phyloP scores from a whole-genome alignment of 2,888 invertebrate species.

The Entomobrya proxima region DNA sequence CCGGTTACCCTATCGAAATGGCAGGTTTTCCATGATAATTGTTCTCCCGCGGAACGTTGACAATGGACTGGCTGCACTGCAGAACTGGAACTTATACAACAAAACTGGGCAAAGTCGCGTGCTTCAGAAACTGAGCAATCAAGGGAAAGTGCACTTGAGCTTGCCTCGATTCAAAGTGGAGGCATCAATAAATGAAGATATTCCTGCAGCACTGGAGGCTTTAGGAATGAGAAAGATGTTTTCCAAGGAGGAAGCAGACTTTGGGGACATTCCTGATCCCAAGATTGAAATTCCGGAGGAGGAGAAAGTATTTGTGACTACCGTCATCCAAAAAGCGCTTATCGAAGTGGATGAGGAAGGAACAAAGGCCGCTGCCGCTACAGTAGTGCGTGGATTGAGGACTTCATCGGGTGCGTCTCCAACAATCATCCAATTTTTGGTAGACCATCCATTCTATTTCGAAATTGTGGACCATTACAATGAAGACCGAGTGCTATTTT shows the following conservation, averaged over 20 bases:
- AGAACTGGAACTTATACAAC: neutral
- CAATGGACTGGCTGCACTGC: neutral
- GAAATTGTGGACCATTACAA: constrained; percentile 70
- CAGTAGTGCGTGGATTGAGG: neutral
- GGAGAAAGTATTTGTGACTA: neutral
- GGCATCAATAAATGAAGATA: neutral
- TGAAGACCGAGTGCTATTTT: constrained; percentile 69
- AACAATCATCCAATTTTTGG: constrained; percentile 53
- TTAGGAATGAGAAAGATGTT: constrained; percentile 86
- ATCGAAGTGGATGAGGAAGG: constrained; percentile 17
- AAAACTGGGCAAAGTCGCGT: no score
- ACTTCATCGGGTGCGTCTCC: neutral
- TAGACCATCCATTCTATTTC: constrained; percentile 71
- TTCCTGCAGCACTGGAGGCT: no score
- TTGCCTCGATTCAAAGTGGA: constrained; percentile 1
- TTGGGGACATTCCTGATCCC: constrained; percentile 80
- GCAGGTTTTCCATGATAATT: neutral
- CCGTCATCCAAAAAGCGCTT: no score
- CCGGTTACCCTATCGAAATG: neutral
- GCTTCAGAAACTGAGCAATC: neutral
- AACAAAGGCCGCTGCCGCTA: neutral
- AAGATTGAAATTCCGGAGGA: neutral
- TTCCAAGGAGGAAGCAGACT: constrained; percentile 80
- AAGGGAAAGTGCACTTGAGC: neutral
- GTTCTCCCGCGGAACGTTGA: neutral